phyloP scores from a whole-genome alignment of 35 echinoderm and acorn worm genomes.

The Anneissia japonica region DNA sequence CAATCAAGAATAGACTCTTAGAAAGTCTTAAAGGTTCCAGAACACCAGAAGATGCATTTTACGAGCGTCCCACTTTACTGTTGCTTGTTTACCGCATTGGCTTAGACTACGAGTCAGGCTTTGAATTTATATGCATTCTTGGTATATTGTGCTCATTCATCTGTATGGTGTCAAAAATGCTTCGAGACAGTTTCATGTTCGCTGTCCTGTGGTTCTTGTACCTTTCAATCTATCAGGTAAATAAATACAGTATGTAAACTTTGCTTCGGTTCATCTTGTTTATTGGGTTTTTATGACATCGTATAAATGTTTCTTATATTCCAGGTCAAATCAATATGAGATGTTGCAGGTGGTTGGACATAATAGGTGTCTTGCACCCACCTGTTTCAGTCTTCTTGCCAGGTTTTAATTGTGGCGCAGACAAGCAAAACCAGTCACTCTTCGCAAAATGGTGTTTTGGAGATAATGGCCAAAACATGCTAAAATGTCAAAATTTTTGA shows the following conservation, averaged over 20 bases:
- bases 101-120: constrained; percentile 37
- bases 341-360: not conserved
- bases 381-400: not conserved
- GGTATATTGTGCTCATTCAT: constrained; percentile 52
- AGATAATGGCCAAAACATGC: too few species aligned
- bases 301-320: not conserved
- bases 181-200: constrained; percentile 72
- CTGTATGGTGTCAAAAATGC: constrained; percentile 64
- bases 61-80: constrained; percentile 63
- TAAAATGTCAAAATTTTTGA: not conserved
- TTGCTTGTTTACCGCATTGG: constrained; percentile 72
- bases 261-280: not conserved
- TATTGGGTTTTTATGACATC: not conserved
- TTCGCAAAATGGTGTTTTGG: too few species aligned
- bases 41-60: constrained; percentile 36
- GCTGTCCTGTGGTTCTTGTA: constrained; percentile 85
- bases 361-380: not conserved
- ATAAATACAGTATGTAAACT: not conserved
- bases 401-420: not conserved
- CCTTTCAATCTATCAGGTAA: constrained; percentile 82
- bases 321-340: not conserved
- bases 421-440: not conserved
- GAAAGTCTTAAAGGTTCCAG: not conserved
- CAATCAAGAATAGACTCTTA: constrained; percentile 38
- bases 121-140: constrained; percentile 86